Base-by-base conservation (phyloP, 2,888 invertebrate species). In the Nomada ruficornis region DNA sequence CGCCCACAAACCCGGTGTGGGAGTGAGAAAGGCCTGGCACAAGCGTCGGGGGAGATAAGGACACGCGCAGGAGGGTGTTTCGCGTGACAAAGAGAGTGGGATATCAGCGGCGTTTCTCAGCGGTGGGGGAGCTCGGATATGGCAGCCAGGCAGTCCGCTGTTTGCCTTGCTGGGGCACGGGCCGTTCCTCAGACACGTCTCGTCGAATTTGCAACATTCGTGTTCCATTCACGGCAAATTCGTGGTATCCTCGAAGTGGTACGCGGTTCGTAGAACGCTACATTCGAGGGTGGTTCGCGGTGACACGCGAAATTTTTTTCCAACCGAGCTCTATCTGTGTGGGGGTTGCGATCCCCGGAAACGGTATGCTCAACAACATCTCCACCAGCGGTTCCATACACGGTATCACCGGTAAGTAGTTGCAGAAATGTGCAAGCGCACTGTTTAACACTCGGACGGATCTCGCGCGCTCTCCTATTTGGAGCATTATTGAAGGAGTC, bases 331-430 rank as follows among this genome's bases (percentile, higher is more conserved):
- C 77, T 72, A 20, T 78, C 71, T 80, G 87, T 84, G 84, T 73
- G 91, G 91, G 91, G 67, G 91, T 91, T 91, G 90, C 91, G 91
- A 91, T 91, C 91, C 92, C 91, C 91, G 90, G 90, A 91, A 83
- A 90, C 92, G 93, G 93, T 88, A 94, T 94, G 94, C 93, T 93
- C 91, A 94, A 94, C 91, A 94, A 94, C 87, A 93, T 94, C 88
- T 93, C 94, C 86, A 91, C 91, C 90, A 93, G 92, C 89, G 92
- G 93, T 89, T 94, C 93, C 90, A 88, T 93, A 88, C 94, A 94
- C 89, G 92, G 92, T 88, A 92, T 92, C 80, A 87, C 93, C 90
- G 94, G 94, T 94, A 92, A 93, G 90, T 91, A 88, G 4, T 20
- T 62, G 15, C 78, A 15, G 18, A 20, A 23, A 54, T 10, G 36